These are phyloP conservation scores for Mus pahari DNA, from an alignment of 2,113 vertebrate species.

Conservation along the genomic window DNA sequence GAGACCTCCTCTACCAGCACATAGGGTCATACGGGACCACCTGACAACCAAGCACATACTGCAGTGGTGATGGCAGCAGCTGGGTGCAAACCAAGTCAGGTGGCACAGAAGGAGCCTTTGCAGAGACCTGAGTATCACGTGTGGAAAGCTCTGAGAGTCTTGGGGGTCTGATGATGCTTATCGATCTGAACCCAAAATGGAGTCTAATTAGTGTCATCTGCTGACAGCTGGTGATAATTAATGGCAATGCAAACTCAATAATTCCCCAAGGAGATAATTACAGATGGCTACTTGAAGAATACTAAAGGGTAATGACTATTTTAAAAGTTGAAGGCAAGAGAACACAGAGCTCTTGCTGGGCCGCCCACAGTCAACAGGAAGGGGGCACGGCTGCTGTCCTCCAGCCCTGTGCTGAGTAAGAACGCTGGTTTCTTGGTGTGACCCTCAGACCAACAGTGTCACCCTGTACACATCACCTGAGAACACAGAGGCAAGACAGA, in stretches of 20 bases:
- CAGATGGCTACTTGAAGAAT: background rate
- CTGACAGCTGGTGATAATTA: background rate
- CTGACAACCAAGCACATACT: background rate
- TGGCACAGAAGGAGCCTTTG: background rate
- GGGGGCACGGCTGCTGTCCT: background rate
- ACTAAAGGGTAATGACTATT: background rate
- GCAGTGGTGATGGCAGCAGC: background rate
- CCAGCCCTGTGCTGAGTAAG: background rate
- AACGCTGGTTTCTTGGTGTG: background rate
- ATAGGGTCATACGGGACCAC: background rate
- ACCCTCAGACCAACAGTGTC: background rate
- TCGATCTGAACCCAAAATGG: background rate
- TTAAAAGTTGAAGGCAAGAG: constrained; percentile 2
- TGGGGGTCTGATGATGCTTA: background rate
- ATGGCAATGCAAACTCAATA: background rate
- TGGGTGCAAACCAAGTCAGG: background rate
- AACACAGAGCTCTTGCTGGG: background rate
- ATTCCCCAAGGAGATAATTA: constrained; percentile 4
- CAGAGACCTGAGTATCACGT: background rate
- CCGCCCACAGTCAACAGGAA: background rate
- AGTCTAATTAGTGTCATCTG: background rate
- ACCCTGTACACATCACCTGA: background rate
- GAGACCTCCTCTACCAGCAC: background rate
- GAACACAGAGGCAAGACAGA: background rate
- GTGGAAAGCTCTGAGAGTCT: background rate